These are phyloP conservation scores for Hydrochoerus hydrochaeris DNA, from an alignment of 2,113 vertebrate species.

Conservation along the genomic window DNA sequence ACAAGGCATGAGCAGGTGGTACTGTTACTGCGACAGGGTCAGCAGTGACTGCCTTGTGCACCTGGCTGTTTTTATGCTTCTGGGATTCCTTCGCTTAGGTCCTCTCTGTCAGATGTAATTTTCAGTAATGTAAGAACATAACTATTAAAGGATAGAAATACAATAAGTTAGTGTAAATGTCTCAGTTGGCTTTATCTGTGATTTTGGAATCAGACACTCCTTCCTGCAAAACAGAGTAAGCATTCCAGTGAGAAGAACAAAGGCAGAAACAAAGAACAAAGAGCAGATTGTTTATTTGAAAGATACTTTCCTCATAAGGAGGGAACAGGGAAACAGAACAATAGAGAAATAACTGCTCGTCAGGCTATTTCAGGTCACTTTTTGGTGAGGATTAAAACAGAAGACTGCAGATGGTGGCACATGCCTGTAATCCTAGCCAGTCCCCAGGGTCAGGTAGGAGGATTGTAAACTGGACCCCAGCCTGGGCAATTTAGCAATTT, in stretches of 20 bases:
- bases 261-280: neutral
- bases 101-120: neutral
- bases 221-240: neutral
- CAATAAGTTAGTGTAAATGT: neutral
- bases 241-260: neutral
- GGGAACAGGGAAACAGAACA: neutral
- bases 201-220: neutral
- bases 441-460: neutral
- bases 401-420: neutral
- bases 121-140: conserved; percentile 27
- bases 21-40: neutral
- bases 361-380: neutral
- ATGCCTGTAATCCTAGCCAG: neutral
- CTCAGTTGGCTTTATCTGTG: neutral
- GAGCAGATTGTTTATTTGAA: neutral
- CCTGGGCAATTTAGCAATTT: neutral
- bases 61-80: neutral
- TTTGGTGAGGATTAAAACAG: neutral
- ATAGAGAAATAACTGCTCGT: neutral
- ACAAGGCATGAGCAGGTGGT: neutral
- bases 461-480: neutral
- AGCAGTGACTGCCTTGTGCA: neutral
- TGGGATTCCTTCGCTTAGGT: neutral
- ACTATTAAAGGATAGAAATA: neutral
- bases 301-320: neutral